Percentiles rank a stretch among this genome's conserved stretches.
Evolutionary conservation across 2,888 invertebrate species (phyloP).

Genomic region (Aromia moschata): DNA sequence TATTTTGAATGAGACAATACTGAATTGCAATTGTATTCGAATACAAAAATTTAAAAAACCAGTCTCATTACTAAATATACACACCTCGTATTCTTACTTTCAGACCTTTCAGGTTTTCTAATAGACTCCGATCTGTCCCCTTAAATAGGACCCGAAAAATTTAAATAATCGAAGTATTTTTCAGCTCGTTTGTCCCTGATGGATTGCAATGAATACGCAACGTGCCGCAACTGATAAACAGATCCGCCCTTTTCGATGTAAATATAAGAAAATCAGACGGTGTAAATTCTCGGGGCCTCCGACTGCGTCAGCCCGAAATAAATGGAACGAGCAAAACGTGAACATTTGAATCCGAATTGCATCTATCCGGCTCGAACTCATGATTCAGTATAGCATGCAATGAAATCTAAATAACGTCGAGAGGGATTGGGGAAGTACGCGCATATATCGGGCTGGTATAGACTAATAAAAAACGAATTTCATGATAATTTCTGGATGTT

Average conservation of each 20-base stretch:
- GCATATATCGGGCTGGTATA: too few species aligned
- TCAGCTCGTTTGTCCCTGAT: slow-evolving; percentile 55
- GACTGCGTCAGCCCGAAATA: slow-evolving; percentile 50
- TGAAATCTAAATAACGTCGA: slow-evolving; percentile 33
- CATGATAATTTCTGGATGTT: too few species aligned
- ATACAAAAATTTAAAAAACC: too few species aligned
- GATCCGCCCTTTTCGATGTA: slow-evolving; percentile 48
- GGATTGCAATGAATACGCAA: slow-evolving; percentile 57
- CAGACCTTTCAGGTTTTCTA: background rate
- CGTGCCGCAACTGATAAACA: slow-evolving; percentile 54
- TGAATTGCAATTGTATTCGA: too few species aligned
- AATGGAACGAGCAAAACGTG: slow-evolving; percentile 45
- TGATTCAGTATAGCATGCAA: slow-evolving; percentile 36
- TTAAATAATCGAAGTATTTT: slow-evolving; percentile 57
- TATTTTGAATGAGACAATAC: too few species aligned
- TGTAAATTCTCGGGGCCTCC: slow-evolving; percentile 37
- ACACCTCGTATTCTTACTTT: too few species aligned
- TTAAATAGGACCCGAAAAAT: slow-evolving; percentile 35
- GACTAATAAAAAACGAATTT: too few species aligned
- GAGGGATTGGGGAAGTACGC: background rate
- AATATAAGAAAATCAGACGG: slow-evolving; percentile 48
- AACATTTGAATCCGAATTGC: slow-evolving; percentile 40
- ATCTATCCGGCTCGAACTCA: slow-evolving; percentile 36
- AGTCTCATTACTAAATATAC: too few species aligned
- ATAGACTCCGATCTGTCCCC: slow-evolving; percentile 4